Evolutionary conservation across 1,140 invertebrate species (phyloP).

Genomic region (Habropoda laboriosa): DNA sequence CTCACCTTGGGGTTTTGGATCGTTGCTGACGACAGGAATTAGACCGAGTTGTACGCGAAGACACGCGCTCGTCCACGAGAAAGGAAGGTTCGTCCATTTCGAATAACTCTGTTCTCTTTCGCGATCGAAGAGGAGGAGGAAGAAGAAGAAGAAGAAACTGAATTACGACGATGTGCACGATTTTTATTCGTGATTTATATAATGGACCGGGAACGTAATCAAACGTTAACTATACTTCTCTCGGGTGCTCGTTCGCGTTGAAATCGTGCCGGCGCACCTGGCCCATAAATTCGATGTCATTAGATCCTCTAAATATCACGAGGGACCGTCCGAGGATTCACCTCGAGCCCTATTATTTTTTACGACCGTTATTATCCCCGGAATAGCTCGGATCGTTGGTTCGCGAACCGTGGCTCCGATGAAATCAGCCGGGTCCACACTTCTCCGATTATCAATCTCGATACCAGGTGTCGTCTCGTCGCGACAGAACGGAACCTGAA

Average conservation of each 20-base stretch:
- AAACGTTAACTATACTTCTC: background rate
- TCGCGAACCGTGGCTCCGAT: constrained; percentile 19
- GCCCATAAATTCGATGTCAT: constrained; percentile 38
- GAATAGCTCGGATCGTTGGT: constrained; percentile 38
- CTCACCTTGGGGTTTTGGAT: background rate
- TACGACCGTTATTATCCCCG: constrained; percentile 56
- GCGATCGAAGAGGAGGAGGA: background rate
- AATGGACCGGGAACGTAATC: background rate
- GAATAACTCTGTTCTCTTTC: background rate
- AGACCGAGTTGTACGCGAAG: background rate
- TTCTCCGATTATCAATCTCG: no score
- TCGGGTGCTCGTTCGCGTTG: background rate
- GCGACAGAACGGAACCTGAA: no score
- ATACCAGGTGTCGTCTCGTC: no score
- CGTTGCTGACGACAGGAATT: background rate
- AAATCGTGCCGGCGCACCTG: constrained; percentile 27
- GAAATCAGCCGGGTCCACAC: constrained; percentile 43
- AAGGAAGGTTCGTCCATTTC: background rate
- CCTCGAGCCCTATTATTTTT: constrained; percentile 39
- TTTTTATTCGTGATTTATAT: background rate
- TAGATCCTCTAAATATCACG: constrained; percentile 35
- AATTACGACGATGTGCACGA: background rate
- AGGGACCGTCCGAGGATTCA: constrained; percentile 23
- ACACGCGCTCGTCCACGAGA: background rate
- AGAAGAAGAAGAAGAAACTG: background rate